Evolutionary conservation across 2,797 vertebrate species (phyloP).

Genomic region (Acestrorhynchus altus): DNA sequence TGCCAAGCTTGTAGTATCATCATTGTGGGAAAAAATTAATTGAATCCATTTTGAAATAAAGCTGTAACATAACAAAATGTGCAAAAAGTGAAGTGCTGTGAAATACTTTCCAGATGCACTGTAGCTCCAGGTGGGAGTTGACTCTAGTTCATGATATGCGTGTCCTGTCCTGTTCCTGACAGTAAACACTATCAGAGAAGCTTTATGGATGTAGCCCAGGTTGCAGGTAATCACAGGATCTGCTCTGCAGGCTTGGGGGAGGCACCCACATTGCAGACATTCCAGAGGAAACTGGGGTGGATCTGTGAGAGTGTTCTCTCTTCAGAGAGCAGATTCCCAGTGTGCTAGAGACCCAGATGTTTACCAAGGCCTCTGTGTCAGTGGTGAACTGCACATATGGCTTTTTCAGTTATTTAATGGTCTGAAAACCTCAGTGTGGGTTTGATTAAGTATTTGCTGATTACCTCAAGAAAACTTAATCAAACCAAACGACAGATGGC

Average conservation of each 20-base stretch:
- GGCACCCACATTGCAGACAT: slow-evolving; percentile 72
- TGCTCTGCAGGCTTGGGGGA: slow-evolving; percentile 44
- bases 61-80: no score
- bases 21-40: no score
- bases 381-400: slow-evolving; percentile 14
- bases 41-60: no score
- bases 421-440: not conserved
- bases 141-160: not conserved
- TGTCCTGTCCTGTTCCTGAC: not conserved
- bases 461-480: not conserved
- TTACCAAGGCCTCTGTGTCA: slow-evolving; percentile 5
- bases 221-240: slow-evolving; percentile 66
- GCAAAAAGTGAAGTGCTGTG: no score
- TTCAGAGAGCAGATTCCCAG: slow-evolving; percentile 29
- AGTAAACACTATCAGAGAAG: not conserved
- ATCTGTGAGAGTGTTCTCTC: slow-evolving; percentile 55
- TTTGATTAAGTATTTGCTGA: slow-evolving; percentile 17
- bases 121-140: not conserved
- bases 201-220: slow-evolving; percentile 45
- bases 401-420: slow-evolving; percentile 12
- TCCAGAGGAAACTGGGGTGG: slow-evolving; percentile 73
- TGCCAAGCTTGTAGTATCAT: no score
- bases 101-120: no score
- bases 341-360: slow-evolving; percentile 25
- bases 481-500: not conserved